Percentiles rank a stretch among this genome's conserved stretches.
These are phyloP conservation scores for Ganaspis sp. DNA, from an alignment of 1,140 invertebrate species.

Conservation along the genomic window DNA sequence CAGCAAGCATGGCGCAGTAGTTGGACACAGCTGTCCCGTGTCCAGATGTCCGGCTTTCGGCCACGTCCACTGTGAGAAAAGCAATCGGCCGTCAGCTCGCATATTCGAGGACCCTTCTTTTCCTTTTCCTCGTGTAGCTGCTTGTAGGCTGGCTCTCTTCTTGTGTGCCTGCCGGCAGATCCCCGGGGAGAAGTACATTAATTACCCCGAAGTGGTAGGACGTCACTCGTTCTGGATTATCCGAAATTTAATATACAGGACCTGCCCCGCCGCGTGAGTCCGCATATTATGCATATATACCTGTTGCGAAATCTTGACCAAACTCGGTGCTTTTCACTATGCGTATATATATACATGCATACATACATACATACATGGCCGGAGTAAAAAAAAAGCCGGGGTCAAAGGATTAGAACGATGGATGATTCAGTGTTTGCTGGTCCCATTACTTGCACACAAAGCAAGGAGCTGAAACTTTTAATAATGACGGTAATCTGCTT, in stretches of 20 bases:
- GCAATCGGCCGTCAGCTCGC: background rate
- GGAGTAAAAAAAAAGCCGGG: no score
- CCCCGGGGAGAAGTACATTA: constrained; percentile 12
- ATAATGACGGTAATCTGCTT: no score
- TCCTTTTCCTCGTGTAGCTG: background rate
- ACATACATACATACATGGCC: no score
- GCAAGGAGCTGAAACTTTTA: no score
- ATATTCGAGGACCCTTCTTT: constrained; percentile 9
- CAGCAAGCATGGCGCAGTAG: background rate
- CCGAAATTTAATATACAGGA: constrained; percentile 6
- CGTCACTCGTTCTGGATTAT: constrained; percentile 11
- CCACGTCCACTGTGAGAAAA: constrained; percentile 19
- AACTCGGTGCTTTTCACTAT: background rate
- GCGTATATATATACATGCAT: no score
- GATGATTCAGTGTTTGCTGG: no score
- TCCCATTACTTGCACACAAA: no score
- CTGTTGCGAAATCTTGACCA: constrained; percentile 16
- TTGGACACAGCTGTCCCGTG: background rate
- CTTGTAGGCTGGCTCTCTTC: constrained; percentile 5
- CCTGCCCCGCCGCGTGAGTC: constrained; percentile 1
- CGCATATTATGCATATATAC: background rate
- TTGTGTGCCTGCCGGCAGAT: constrained; percentile 2
- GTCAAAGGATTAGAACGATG: no score
- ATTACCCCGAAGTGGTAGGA: constrained; percentile 4
- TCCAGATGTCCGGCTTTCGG: constrained; percentile 9